A percentile compares a stretch with the other conserved stretches of the same genome.
Evolutionary conservation across 1,140 invertebrate genomes (phyloP).

Genomic region (Oreohelix idahoensis): DNA sequence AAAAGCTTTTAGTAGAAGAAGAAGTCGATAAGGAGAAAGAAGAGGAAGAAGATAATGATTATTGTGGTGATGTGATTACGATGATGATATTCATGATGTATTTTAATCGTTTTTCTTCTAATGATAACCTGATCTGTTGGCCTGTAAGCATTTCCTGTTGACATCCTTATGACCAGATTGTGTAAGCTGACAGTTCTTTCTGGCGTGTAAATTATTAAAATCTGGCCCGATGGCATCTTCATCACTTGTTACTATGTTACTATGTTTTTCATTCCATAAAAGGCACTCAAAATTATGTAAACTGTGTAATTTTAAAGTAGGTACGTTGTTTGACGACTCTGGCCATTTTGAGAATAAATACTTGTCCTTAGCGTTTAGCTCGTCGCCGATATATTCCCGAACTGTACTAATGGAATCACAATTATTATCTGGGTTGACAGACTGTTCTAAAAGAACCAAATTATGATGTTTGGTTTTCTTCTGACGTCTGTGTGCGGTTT

Average conservation of each 20-base stretch:
- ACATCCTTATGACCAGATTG: no score
- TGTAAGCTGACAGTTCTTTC: no score
- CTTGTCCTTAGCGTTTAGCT: neutral
- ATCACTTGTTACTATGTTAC: neutral
- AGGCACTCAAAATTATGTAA: neutral
- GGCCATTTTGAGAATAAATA: neutral
- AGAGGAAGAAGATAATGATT: no score
- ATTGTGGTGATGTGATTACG: no score
- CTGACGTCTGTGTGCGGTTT: constrained; percentile 41
- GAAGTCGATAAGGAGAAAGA: no score
- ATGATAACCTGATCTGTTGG: no score
- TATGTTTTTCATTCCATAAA: neutral
- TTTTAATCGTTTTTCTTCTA: no score
- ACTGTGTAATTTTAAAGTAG: neutral
- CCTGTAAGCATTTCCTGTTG: no score
- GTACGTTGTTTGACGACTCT: neutral
- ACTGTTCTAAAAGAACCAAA: neutral
- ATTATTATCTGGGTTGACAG: neutral
- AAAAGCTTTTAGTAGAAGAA: no score
- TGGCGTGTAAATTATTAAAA: no score
- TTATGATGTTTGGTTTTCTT: constrained; percentile 41
- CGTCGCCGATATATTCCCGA: neutral
- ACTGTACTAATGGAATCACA: neutral
- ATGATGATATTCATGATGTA: no score
- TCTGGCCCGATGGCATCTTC: neutral